Evolutionary conservation across 2,113 vertebrate genomes (phyloP).

Genomic region (Brevimyrus niger): DNA sequence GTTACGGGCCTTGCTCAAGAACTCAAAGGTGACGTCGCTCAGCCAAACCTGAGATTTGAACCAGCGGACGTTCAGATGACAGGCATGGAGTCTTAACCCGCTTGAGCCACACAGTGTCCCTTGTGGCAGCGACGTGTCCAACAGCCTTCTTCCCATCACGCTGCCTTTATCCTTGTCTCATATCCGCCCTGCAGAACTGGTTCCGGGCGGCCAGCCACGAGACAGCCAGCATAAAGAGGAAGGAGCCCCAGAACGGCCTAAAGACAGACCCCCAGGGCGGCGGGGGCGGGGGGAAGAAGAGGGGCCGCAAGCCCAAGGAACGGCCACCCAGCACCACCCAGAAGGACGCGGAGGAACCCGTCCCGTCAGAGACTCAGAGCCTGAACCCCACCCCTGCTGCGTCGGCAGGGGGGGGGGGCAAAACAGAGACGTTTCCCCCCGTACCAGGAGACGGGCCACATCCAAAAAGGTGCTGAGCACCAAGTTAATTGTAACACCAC

Average conservation of each 20-base stretch:
- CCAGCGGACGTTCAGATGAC: not conserved
- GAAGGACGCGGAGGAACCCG: conserved; percentile 14
- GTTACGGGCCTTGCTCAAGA: not conserved
- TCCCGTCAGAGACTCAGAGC: conserved; percentile 49
- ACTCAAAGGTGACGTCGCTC: not conserved
- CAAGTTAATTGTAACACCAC: conserved; percentile 46
- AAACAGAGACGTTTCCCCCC: conserved; percentile 44
- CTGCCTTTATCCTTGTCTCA: not conserved
- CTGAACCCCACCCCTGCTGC: conserved; percentile 15
- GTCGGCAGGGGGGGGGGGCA: conserved; percentile 44
- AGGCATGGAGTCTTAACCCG: not conserved
- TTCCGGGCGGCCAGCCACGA: conserved; percentile 77
- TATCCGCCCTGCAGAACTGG: conserved; percentile 76
- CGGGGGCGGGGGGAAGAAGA: conserved; percentile 78
- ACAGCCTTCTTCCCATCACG: not conserved
- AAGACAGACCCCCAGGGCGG: conserved; percentile 63
- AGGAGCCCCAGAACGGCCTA: conserved; percentile 54
- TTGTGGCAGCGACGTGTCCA: not conserved
- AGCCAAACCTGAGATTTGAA: not conserved
- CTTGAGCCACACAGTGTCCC: not conserved
- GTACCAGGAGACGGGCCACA: conserved; percentile 49
- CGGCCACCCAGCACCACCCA: conserved; percentile 44
- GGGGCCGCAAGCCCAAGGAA: conserved; percentile 88
- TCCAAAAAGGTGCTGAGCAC: conserved; percentile 46
- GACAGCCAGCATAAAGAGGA: conserved; percentile 65